Conservation (phyloP, 2,113 vertebrate genomes). For the Sus scrofa region DNA sequence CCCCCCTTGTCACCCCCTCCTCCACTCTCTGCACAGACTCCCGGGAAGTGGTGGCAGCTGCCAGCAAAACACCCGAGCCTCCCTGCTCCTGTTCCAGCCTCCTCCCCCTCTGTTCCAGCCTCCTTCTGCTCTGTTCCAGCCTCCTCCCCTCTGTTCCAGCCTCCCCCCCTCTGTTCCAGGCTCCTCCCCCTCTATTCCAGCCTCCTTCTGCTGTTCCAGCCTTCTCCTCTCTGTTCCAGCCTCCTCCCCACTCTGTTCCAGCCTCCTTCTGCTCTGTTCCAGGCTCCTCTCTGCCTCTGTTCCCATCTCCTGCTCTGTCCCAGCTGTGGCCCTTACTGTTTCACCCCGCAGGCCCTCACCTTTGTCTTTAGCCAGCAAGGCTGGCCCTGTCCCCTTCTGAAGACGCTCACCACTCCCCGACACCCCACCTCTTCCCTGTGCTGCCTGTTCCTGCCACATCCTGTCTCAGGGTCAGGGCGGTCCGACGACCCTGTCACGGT, state of each 20-base stretch:
- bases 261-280: background rate
- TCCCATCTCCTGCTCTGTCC: background rate
- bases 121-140: background rate
- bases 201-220: too few relatives aligned
- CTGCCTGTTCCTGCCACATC: fast-evolving
- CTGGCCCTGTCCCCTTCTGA: fast-evolving
- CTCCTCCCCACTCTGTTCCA: too few relatives aligned
- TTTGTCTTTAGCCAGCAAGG: background rate
- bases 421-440: background rate
- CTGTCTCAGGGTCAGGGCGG: fast-evolving
- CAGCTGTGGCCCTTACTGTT: background rate
- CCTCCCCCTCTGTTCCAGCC: too few relatives aligned
- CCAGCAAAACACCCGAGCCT: background rate
- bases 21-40: background rate
- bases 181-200: background rate
- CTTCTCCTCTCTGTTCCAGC: background rate
- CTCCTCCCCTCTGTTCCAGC: background rate
- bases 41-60: background rate
- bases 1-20: background rate
- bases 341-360: background rate
- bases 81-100: background rate
- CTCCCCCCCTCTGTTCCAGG: background rate
- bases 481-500: background rate
- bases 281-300: background rate
- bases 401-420: background rate